Base-by-base conservation (phyloP, 2,113 vertebrate genomes). In the Amia ocellicauda region DNA sequence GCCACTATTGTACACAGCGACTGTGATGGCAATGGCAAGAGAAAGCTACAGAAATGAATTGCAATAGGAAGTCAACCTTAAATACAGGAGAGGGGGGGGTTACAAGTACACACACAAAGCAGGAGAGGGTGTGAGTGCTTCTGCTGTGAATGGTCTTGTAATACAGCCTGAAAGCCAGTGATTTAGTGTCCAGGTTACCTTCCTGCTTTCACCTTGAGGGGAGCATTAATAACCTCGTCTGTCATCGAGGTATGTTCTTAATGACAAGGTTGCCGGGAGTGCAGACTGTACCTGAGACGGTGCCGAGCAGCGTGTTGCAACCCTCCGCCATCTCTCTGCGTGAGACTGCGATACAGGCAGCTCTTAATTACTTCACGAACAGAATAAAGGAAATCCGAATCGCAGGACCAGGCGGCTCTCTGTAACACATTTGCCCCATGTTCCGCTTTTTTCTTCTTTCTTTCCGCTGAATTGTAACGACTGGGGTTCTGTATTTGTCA, bases 231-330 rank as follows among this genome's bases (percentile, higher is more conserved):
- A 79, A 80, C 69, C 55, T 65, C 31, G 71, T 79, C 78, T 83
- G 82, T 81, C 81, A 79, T 77, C 49, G 36, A 78, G 77, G 76
- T 78, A 81, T 83, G 81, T 79, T 85, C 79, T 72, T 73, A 73
- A 77, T 78, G 69, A 73, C 73, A 67, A 19, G 41, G 79, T 73
- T 75, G 66, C 80, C 59, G 23, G 36, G 69, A 77, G 79, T 82
- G 63, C 69, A 10, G 28, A 49, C 17, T 20, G 74, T 72, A 76
- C 70, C 66, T 75, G 74, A 76, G 70, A 40, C 58, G 71, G 81
- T 40, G 72, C 68, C 5, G 71, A 83, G 80, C 69, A 65, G 71
- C 72, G 56, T 81, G 80, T 80, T 75, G 71, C 74, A 80, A 83
- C 77, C 74, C 76, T 78, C 74, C 78, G 71, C 79, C 71, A 75